phyloP scores from a whole-genome alignment of 2,113 vertebrate genomes.

The Ciconia stormi region DNA sequence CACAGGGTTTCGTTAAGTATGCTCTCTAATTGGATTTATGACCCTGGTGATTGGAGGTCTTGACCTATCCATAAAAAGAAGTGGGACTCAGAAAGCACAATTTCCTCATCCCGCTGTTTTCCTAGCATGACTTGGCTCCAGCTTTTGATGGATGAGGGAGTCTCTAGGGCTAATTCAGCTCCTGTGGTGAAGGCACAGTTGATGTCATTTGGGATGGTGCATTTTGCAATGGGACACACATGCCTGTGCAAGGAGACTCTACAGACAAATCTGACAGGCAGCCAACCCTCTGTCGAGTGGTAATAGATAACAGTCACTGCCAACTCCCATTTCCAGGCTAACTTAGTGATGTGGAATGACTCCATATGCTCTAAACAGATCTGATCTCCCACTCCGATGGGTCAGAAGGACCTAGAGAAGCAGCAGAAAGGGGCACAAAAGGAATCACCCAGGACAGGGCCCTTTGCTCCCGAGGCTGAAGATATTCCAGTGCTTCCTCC shows the following conservation, averaged over 20 bases:
- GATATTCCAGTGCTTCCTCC: background rate
- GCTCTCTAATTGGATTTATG: constrained; percentile 49
- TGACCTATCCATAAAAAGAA: constrained; percentile 39
- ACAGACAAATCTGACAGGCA: constrained; percentile 47
- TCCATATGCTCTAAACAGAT: constrained; percentile 47
- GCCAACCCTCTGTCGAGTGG: constrained; percentile 51
- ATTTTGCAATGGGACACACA: constrained; percentile 17
- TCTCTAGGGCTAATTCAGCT: constrained; percentile 45
- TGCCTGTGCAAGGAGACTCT: constrained; percentile 41
- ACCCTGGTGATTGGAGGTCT: constrained; percentile 31
- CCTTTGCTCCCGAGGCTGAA: background rate
- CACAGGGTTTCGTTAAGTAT: background rate
- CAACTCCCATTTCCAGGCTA: constrained; percentile 57
- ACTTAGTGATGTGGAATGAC: constrained; percentile 58
- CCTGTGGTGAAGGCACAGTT: background rate
- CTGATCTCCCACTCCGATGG: background rate
- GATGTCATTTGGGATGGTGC: constrained; percentile 41
- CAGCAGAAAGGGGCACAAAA: background rate
- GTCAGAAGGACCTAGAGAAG: background rate
- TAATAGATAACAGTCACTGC: constrained; percentile 55
- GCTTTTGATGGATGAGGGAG: background rate
- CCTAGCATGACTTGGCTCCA: constrained; percentile 36
- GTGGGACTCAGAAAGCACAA: background rate
- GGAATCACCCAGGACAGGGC: background rate
- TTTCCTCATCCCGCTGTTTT: constrained; percentile 7